Evolutionary conservation across 2,797 vertebrate species (phyloP), one percentile per base, ranked within the genome.

Genomic region (Erethizon dorsatum): DNA sequence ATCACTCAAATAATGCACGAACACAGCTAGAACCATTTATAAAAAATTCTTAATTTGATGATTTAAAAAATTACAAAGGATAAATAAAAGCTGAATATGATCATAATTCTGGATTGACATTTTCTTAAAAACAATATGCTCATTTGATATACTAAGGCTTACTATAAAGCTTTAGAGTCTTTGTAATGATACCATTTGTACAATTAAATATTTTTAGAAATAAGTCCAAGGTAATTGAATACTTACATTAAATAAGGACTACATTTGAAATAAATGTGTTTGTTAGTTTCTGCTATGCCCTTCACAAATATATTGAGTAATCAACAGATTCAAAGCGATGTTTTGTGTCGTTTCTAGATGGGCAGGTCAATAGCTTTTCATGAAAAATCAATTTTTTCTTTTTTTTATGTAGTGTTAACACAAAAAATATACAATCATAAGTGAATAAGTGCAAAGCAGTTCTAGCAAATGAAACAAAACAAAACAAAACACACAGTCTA

Each of bases 331-430:
- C 5, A 54, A 63, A 82, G 41, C 18, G 0, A 54, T 54, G 79
- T 52, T 63, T 31, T 50, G 28, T 63, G 0, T 26, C 5, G 12
- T 45, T 57, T 37, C 73, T 75, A 87, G 6, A 52, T 83, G 65
- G 6, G 47, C 4, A 52, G 14, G n/a, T 41, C 6, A 65, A 28
- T 31, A 45, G 9, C 1, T 86, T 83, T 93, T 37, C 28, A 3
- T 94, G 22, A 41, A 84, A 88, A 95, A 52, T 17, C 22, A 45
- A 6, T 80, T 85, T 84, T 45, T 90, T 75, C 52, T 75, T 52
- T 75, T 6, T 5, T 69, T 45, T 79, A 47, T 20, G 6, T 65
- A 1, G 20, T 79, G 20, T 83, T 45, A 75, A 84, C 52, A 57
- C 15, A 50, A 15, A 88, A 91, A 54, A 61, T n/a, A 67, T 61